A percentile compares a stretch with the other conserved stretches of the same genome.
These are phyloP conservation scores for Typhlichthys subterraneus DNA, from an alignment of 2,797 vertebrate species.

Conservation along the genomic window DNA sequence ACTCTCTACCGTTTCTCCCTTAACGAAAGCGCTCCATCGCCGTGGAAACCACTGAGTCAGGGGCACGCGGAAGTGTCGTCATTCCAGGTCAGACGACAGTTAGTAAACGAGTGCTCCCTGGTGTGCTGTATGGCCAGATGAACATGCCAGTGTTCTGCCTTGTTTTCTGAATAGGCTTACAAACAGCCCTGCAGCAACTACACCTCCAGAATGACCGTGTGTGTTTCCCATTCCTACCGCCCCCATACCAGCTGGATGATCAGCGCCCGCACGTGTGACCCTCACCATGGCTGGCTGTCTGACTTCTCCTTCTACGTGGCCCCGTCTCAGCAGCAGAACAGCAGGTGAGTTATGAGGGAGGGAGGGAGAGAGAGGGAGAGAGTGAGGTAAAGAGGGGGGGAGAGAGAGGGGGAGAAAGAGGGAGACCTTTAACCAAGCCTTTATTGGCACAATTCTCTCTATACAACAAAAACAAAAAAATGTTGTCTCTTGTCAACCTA, in stretches of 20 bases:
- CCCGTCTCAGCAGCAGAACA: slow-evolving; percentile 82
- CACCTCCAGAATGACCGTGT: slow-evolving; percentile 94
- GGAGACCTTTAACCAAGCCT: no score
- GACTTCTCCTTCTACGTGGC: slow-evolving; percentile 96
- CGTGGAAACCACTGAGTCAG: slow-evolving; percentile 84
- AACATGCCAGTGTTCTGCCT: slow-evolving; percentile 22
- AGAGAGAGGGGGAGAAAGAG: neutral
- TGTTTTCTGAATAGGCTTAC: slow-evolving; percentile 83
- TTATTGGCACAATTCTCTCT: no score
- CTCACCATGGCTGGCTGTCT: slow-evolving; percentile 86
- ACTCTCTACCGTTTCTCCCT: slow-evolving; percentile 90
- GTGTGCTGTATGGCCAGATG: neutral
- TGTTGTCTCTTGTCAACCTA: no score
- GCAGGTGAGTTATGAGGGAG: slow-evolving; percentile 77
- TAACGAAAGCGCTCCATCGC: slow-evolving; percentile 82
- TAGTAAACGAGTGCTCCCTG: neutral
- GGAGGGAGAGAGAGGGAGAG: neutral
- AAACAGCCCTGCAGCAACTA: slow-evolving; percentile 92
- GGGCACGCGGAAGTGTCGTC: slow-evolving; percentile 87
- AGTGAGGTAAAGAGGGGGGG: no score
- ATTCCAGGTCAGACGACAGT: slow-evolving; percentile 84
- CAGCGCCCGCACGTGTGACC: slow-evolving; percentile 87
- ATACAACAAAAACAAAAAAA: no score
- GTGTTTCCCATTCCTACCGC: slow-evolving; percentile 92
- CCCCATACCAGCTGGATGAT: slow-evolving; percentile 95